phyloP scores from a whole-genome alignment of 37 sponge, comb jelly and placozoan species.

The Aphrocallistes beatrix region DNA sequence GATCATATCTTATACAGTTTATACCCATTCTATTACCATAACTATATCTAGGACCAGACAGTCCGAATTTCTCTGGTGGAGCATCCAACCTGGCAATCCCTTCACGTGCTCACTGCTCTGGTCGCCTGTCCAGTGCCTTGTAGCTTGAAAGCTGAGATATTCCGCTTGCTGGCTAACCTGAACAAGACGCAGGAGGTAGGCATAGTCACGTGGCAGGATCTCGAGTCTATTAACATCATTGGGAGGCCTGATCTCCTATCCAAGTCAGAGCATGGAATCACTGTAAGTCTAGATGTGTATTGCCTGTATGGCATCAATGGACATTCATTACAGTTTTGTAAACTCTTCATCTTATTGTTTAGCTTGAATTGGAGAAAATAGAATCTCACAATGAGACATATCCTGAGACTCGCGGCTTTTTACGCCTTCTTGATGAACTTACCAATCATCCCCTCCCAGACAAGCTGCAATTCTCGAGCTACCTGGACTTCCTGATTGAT shows the following conservation, averaged over 20 bases:
- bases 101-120: constrained; percentile 69
- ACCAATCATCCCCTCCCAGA: constrained; percentile 61
- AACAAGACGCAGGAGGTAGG: constrained; percentile 75
- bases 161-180: constrained; percentile 65
- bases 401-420: constrained; percentile 80
- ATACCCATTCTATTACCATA: no score
- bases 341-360: not conserved
- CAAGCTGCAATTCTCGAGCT: constrained; percentile 71
- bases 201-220: constrained; percentile 47
- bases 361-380: constrained; percentile 91
- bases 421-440: constrained; percentile 59
- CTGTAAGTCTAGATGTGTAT: not conserved
- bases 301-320: constrained; percentile 14
- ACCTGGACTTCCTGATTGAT: constrained; percentile 73
- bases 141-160: constrained; percentile 66
- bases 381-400: constrained; percentile 82
- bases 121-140: constrained; percentile 74
- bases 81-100: constrained; percentile 59
- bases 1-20: no score
- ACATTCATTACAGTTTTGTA: not conserved
- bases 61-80: constrained; percentile 73
- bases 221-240: constrained; percentile 43
- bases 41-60: constrained; percentile 44
- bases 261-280: not conserved
- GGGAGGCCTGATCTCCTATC: not conserved